Conservation (phyloP, 2,797 vertebrate genomes). For the Cynodonichthys magdalenae region DNA sequence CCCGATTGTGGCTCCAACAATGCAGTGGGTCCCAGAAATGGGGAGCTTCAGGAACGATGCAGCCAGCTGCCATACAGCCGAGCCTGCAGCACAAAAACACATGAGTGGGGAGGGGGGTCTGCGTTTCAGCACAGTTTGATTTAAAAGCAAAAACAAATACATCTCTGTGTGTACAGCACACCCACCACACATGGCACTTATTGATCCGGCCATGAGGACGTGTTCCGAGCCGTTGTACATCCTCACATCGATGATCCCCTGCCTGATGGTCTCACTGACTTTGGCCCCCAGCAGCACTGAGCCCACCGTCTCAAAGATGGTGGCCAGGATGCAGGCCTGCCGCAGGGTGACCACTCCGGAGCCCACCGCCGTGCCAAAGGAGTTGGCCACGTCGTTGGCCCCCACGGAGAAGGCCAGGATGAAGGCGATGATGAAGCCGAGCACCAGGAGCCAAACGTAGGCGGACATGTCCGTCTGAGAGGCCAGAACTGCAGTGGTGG, state of each 20-base stretch:
- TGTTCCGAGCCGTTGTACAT: constrained; percentile 85
- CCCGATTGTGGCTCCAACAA: constrained; percentile 96
- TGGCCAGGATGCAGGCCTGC: constrained; percentile 92
- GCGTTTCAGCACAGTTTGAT: not conserved
- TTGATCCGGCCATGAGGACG: constrained; percentile 90
- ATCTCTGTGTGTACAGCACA: not conserved
- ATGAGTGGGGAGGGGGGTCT: not conserved
- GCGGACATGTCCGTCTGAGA: constrained; percentile 63
- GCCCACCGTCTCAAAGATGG: constrained; percentile 92
- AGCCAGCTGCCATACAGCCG: constrained; percentile 93
- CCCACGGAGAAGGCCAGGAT: constrained; percentile 95
- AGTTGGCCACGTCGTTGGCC: constrained; percentile 97
- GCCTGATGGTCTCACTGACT: constrained; percentile 95
- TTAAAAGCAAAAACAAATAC: not conserved
- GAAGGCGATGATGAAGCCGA: constrained; percentile 95
- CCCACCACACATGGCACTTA: constrained; percentile 94
- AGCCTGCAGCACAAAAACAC: constrained; percentile 80
- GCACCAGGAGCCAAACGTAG: constrained; percentile 87
- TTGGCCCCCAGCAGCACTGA: constrained; percentile 93
- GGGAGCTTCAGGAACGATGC: constrained; percentile 96
- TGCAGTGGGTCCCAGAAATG: constrained; percentile 97
- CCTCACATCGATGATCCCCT: constrained; percentile 89
- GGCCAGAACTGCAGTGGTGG: constrained; percentile 54
- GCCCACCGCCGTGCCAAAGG: constrained; percentile 95
- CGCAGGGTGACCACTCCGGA: constrained; percentile 94